Evolutionary conservation across 2,797 vertebrate species (phyloP), one percentile per base, ranked within the genome.

Genomic region (Lateolabrax maculatus): DNA sequence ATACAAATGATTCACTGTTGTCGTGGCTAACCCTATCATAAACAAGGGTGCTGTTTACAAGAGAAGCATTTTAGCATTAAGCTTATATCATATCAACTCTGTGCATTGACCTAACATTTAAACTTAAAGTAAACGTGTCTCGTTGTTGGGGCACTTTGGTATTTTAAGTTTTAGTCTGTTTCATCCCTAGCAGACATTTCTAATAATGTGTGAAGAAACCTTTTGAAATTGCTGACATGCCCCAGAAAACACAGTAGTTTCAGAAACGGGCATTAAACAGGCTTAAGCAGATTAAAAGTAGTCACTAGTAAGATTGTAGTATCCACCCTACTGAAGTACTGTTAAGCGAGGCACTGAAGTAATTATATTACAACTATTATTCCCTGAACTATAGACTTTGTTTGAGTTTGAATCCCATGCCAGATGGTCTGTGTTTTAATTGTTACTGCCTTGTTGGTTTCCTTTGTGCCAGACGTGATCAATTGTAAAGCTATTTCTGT

Each of bases 401-500:
- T 43, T 51, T 5, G 6, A 55, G 27, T 78, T 77, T 58, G 5
- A 72, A 44, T 71, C 43, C 8, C 44, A 16, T 0, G 3, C 71
- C 64, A 85, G 61, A 76, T 82, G 71, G 23, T 73, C 11, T 1
- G 0, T 21, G 23, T 46, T 78, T 65, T 71, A 25, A 10, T 63
- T 71, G 64, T 73, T 73, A 43, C 52, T 67, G 60, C 70, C 43
- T 46, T 13, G 51, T 57, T 70, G 44, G 52, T 80, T 82, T 83
- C 62, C 23, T 82, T 79, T 53, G 64, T 68, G 34, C 67, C 61
- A 74, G 71, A 75, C 43, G 9, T 68, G 76, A 84, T 81, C 60
- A 68, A 86, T 49, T 44, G 43, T 55, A 15, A 25, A 84, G 77
- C 29, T 71, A 71, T 86, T 75, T 83, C 64, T 67, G 39, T 36